These are phyloP conservation scores for Saxidomus purpurata DNA, from an alignment of 1,140 invertebrate genomes.

Conservation along the genomic window DNA sequence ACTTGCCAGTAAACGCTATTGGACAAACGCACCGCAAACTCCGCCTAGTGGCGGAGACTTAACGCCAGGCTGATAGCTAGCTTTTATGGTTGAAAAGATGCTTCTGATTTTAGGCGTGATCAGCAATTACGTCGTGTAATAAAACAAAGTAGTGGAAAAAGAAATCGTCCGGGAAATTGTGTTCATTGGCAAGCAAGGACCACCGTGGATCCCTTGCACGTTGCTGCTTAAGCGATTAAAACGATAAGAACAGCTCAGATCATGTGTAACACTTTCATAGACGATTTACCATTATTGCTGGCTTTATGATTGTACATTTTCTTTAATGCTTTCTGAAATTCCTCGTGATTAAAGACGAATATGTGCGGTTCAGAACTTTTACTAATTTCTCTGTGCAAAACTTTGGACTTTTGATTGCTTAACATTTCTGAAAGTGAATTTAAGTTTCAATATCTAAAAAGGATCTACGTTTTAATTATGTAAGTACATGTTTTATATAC, in stretches of 20 bases:
- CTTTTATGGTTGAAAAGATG: conserved; percentile 65
- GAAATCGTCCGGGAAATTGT: conserved; percentile 68
- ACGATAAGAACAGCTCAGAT: conserved; percentile 37
- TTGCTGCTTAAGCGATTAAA: conserved; percentile 44
- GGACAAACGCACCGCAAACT: neutral
- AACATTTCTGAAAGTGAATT: neutral
- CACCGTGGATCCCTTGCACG: conserved; percentile 25
- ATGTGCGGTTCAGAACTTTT: neutral
- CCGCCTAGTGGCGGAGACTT: conserved; percentile 31
- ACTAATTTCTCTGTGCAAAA: neutral
- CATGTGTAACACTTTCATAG: conserved; percentile 67
- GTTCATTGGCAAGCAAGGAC: conserved; percentile 59
- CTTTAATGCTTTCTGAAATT: conserved; percentile 24
- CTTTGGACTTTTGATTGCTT: neutral
- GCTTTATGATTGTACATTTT: conserved; percentile 28
- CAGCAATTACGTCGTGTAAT: conserved; percentile 61
- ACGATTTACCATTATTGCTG: conserved; percentile 51
- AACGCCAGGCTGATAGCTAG: conserved; percentile 20
- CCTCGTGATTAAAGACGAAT: neutral
- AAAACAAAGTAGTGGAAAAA: conserved; percentile 70
- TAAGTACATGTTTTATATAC: neutral
- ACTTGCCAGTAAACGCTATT: conserved; percentile 1
- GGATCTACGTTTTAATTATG: neutral
- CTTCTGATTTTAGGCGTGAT: conserved; percentile 65
- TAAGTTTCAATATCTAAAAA: neutral